A percentile compares a stretch with the other conserved stretches of the same genome.
Evolutionary conservation across 2,797 vertebrate genomes (phyloP).

Genomic region (Fistularia commersonii): DNA sequence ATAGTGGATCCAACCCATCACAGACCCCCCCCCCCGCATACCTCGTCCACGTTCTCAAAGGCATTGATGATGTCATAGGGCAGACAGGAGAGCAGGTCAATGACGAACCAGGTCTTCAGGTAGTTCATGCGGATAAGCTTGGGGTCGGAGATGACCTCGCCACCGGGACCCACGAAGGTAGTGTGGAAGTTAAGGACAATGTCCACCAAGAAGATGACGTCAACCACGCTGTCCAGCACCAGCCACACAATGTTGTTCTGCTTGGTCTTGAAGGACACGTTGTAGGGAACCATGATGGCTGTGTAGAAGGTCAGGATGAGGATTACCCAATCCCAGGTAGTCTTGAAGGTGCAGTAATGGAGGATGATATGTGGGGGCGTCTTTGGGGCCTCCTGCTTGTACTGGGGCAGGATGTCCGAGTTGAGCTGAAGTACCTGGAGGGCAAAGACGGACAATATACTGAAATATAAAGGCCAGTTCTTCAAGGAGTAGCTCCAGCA

Average conservation of each 20-base stretch:
- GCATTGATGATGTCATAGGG: slow-evolving; percentile 99
- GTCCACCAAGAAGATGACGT: slow-evolving; percentile 96
- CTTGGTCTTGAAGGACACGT: slow-evolving; percentile 96
- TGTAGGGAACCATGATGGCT: slow-evolving; percentile 97
- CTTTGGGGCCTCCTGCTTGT: slow-evolving; percentile 97
- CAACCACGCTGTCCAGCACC: slow-evolving; percentile 94
- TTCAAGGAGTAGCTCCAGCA: background rate
- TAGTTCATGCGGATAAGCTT: slow-evolving; percentile 98
- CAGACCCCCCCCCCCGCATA: slow-evolving; percentile 45
- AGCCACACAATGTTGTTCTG: slow-evolving; percentile 97
- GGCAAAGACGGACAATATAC: background rate
- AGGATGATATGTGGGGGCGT: slow-evolving; percentile 96
- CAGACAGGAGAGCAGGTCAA: slow-evolving; percentile 94
- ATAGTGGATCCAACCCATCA: too few species aligned
- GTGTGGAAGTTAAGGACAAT: slow-evolving; percentile 98
- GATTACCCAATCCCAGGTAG: slow-evolving; percentile 99
- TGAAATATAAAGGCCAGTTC: too few species aligned
- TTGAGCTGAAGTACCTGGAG: slow-evolving; percentile 90
- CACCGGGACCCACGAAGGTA: slow-evolving; percentile 92
- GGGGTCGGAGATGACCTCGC: slow-evolving; percentile 95
- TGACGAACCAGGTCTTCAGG: slow-evolving; percentile 98
- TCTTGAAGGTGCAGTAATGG: slow-evolving; percentile 98
- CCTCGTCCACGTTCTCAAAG: slow-evolving; percentile 98
- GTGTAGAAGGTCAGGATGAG: slow-evolving; percentile 97
- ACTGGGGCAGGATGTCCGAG: slow-evolving; percentile 97